These are phyloP conservation scores for Cephalopholis sonnerati DNA, from an alignment of 2,113 vertebrate species.

Conservation along the genomic window DNA sequence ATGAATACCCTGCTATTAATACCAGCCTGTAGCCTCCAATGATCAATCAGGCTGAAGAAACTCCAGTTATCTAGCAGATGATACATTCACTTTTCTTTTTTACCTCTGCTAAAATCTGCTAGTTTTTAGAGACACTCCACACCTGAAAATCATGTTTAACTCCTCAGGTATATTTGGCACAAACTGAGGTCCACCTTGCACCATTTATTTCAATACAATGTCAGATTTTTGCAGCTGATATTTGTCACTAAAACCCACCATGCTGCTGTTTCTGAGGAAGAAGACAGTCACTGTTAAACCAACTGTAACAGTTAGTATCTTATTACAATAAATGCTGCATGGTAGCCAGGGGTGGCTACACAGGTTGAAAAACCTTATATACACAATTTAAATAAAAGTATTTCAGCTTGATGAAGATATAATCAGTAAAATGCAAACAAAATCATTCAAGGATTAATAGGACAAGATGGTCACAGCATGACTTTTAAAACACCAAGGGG, in stretches of 20 bases:
- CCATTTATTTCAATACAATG: neutral
- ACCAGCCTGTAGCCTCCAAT: slow-evolving; percentile 7
- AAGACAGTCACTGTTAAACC: no score
- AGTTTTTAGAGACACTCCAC: no score
- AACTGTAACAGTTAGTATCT: no score
- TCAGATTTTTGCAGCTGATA: neutral
- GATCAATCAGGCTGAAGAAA: neutral
- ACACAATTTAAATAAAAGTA: neutral
- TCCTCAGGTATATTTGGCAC: neutral
- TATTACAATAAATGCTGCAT: no score
- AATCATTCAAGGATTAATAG: no score
- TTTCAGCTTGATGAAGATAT: no score
- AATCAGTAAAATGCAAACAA: no score
- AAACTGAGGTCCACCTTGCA: neutral
- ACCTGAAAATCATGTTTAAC: no score
- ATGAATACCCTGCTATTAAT: slow-evolving; percentile 44
- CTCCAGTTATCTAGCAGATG: neutral
- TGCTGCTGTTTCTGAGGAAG: neutral
- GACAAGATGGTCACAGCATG: no score
- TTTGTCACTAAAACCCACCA: neutral
- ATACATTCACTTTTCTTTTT: neutral
- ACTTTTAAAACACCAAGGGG: neutral
- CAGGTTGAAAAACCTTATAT: no score
- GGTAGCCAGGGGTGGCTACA: no score
- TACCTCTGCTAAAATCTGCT: no score